Percentiles rank a stretch among this genome's conserved stretches.
phyloP scores from a whole-genome alignment of 2,888 invertebrate genomes.

The Thyatira batis region DNA sequence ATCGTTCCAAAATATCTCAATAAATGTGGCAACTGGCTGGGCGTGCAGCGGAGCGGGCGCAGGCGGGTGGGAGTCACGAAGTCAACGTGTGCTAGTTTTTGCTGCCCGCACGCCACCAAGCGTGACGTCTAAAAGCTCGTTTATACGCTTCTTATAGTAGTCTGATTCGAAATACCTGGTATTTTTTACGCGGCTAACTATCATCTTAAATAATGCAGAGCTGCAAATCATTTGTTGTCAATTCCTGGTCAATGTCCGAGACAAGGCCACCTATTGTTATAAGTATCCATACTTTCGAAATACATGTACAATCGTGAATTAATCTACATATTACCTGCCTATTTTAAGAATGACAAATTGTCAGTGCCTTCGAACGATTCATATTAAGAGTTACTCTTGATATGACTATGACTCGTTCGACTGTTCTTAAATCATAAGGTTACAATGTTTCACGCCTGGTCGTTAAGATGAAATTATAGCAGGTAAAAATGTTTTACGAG shows the following conservation, averaged over 20 bases:
- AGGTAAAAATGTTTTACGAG: slow-evolving; percentile 9
- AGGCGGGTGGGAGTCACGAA: slow-evolving; percentile 47
- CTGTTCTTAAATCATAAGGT: neutral
- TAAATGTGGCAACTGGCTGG: slow-evolving; percentile 10
- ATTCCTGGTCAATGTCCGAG: slow-evolving; percentile 57
- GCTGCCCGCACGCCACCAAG: slow-evolving; percentile 55
- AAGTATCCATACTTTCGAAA: slow-evolving; percentile 20
- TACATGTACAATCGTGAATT: neutral
- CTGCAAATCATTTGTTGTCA: slow-evolving; percentile 60
- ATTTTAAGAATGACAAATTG: neutral
- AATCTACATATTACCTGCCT: too few relatives aligned
- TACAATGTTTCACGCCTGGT: neutral
- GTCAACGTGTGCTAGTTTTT: slow-evolving; percentile 68
- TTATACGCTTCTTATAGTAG: slow-evolving; percentile 71
- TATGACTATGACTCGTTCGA: too few relatives aligned
- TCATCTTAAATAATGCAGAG: slow-evolving; percentile 63
- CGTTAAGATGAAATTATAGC: neutral
- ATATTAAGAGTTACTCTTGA: too few relatives aligned
- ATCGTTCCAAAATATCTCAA: neutral
- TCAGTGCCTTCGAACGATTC: neutral
- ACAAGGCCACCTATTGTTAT: slow-evolving; percentile 56
- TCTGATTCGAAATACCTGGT: slow-evolving; percentile 56
- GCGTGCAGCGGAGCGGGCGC: slow-evolving; percentile 18
- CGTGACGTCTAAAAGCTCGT: slow-evolving; percentile 78
- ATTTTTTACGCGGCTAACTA: slow-evolving; percentile 50